Conservation (phyloP, 2,797 vertebrate genomes). For the Neosilurus mollespiculum region DNA sequence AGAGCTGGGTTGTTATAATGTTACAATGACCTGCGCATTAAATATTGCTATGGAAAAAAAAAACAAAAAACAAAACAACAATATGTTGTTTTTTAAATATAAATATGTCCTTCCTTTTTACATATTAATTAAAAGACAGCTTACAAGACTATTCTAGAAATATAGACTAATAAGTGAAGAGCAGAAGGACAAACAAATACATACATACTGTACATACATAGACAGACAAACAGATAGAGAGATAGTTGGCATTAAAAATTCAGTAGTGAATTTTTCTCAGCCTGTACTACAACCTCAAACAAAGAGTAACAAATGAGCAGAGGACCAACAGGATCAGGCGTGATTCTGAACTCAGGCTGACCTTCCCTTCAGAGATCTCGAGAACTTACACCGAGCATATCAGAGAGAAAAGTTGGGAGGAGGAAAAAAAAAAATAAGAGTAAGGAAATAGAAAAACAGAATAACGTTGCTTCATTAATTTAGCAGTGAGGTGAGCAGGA, state of each 20-base stretch:
- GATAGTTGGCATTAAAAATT: neutral
- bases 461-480: conserved; percentile 33
- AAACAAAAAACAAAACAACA: too few relatives aligned
- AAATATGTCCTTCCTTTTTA: too few relatives aligned
- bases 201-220: conserved; percentile 8
- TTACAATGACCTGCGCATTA: neutral
- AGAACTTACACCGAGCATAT: neutral
- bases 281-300: neutral
- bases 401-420: neutral
- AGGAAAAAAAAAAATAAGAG: neutral
- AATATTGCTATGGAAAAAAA: neutral
- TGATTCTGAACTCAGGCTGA: conserved; percentile 8
- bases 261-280: neutral
- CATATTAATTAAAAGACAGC: neutral
- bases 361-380: neutral
- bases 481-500: conserved; percentile 8
- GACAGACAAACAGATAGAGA: conserved; percentile 5
- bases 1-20: neutral
- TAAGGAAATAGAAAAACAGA: conserved; percentile 21
- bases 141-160: neutral
- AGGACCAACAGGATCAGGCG: neutral
- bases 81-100: too few relatives aligned
- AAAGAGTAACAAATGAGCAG: neutral
- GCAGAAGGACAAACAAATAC: neutral
- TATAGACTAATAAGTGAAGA: neutral